Evolutionary conservation across 2,888 invertebrate species (phyloP).

Genomic region (Ectobius pallidus): DNA sequence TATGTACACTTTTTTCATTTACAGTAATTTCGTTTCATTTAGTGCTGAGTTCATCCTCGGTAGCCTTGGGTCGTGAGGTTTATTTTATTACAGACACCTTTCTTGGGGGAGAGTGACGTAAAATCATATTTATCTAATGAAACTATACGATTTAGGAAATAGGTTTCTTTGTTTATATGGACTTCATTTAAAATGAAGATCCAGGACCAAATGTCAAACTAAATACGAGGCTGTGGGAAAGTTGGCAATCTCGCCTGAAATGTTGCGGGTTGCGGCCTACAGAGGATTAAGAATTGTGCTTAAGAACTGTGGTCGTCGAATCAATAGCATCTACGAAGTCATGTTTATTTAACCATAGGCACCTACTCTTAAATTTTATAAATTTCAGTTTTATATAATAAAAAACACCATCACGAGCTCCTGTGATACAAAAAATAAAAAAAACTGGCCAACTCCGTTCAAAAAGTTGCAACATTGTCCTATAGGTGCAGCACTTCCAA

Average conservation of each 20-base stretch:
- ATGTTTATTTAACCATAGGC: slow-evolving; percentile 4
- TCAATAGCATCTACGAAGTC: slow-evolving; percentile 26
- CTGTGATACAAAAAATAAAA: neutral
- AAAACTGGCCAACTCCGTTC: neutral
- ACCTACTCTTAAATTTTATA: no score
- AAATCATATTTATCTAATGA: no score
- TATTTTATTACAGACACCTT: no score
- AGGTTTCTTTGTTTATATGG: no score
- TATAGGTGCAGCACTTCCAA: slow-evolving; percentile 8
- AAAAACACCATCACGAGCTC: no score
- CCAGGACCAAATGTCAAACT: slow-evolving; percentile 23
- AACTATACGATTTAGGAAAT: no score
- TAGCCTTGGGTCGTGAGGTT: slow-evolving; percentile 19
- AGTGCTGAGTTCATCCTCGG: slow-evolving; percentile 29
- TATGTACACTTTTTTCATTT: no score
- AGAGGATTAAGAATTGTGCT: slow-evolving; percentile 25
- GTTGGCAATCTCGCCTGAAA: slow-evolving; percentile 29
- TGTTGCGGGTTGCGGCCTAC: slow-evolving; percentile 25
- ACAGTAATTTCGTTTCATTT: slow-evolving; percentile 12
- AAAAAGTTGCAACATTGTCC: neutral
- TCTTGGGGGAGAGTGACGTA: no score
- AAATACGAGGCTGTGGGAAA: slow-evolving; percentile 23
- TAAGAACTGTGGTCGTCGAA: neutral
- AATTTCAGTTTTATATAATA: no score
- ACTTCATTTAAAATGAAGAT: no score